These are phyloP conservation scores for Teinopalpus imperialis DNA, from an alignment of 2,888 invertebrate genomes.

Conservation along the genomic window DNA sequence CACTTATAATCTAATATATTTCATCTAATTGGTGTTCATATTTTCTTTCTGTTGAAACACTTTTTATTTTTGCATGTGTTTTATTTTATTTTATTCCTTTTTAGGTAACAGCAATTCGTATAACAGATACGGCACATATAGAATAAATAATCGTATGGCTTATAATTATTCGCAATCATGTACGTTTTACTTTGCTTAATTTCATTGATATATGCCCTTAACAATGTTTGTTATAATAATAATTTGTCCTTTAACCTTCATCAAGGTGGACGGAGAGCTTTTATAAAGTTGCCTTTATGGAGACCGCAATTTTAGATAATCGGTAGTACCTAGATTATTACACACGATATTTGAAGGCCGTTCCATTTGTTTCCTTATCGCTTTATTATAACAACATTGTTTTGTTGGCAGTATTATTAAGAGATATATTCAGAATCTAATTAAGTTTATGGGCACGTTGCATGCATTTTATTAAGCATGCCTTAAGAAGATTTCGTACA, in stretches of 20 bases:
- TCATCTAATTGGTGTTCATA: too few relatives aligned
- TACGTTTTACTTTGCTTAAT: constrained; percentile 47
- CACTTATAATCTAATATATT: constrained; percentile 8
- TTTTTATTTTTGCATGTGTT: constrained; percentile 47
- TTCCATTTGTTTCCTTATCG: constrained; percentile 41
- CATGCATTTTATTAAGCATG: constrained; percentile 12
- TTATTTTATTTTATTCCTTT: constrained; percentile 53
- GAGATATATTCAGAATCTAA: constrained; percentile 36
- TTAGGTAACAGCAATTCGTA: constrained; percentile 66
- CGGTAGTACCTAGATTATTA: constrained; percentile 27
- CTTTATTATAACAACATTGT: constrained; percentile 54
- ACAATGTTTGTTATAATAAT: constrained; percentile 19
- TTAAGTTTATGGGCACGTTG: constrained; percentile 22
- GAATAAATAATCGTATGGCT: constrained; percentile 60
- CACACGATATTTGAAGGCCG: constrained; percentile 31
- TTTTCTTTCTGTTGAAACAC: constrained; percentile 22
- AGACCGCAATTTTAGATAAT: constrained; percentile 6
- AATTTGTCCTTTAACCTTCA: too few relatives aligned
- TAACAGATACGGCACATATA: constrained; percentile 69
- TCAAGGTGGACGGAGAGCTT: too few relatives aligned
- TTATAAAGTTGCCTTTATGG: constrained; percentile 3
- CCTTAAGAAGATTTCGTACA: too few relatives aligned
- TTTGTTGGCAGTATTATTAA: constrained; percentile 47
- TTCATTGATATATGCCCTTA: constrained; percentile 9
- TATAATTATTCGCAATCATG: constrained; percentile 67